phyloP scores from a whole-genome alignment of 2,797 vertebrate species.

The Furcifer pardalis region DNA sequence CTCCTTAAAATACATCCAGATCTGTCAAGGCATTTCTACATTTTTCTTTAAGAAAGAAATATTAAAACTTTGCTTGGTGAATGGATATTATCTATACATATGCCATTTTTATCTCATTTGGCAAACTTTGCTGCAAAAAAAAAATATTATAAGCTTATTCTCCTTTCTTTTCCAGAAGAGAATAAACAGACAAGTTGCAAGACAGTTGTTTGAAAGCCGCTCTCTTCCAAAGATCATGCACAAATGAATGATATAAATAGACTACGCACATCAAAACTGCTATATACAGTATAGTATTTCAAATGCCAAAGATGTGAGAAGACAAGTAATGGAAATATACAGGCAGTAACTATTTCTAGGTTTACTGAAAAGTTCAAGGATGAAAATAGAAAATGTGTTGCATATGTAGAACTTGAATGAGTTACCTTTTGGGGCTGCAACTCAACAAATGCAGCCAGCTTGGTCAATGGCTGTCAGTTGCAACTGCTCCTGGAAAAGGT shows the following conservation, averaged over 20 bases:
- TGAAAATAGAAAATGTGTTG: no score
- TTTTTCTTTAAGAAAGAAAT: background rate
- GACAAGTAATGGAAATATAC: background rate
- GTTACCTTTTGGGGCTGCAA: no score
- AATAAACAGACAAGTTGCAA: background rate
- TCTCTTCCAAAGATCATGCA: background rate
- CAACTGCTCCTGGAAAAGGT: no score
- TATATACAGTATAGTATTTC: background rate
- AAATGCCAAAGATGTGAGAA: background rate
- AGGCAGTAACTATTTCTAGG: background rate
- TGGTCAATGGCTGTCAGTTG: no score
- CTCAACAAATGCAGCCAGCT: no score
- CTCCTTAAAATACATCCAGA: background rate
- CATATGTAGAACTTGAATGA: no score
- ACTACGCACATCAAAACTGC: background rate
- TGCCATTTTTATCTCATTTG: constrained; percentile 1
- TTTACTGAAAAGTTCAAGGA: background rate
- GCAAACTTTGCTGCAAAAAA: background rate
- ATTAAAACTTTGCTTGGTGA: background rate
- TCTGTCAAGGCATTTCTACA: background rate
- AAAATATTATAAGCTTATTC: background rate
- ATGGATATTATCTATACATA: background rate
- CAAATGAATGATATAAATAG: background rate
- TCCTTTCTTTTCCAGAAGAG: background rate
- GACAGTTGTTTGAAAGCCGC: background rate